These are phyloP conservation scores for Heliangelus exortis DNA, from an alignment of 2,797 vertebrate genomes.

Conservation along the genomic window DNA sequence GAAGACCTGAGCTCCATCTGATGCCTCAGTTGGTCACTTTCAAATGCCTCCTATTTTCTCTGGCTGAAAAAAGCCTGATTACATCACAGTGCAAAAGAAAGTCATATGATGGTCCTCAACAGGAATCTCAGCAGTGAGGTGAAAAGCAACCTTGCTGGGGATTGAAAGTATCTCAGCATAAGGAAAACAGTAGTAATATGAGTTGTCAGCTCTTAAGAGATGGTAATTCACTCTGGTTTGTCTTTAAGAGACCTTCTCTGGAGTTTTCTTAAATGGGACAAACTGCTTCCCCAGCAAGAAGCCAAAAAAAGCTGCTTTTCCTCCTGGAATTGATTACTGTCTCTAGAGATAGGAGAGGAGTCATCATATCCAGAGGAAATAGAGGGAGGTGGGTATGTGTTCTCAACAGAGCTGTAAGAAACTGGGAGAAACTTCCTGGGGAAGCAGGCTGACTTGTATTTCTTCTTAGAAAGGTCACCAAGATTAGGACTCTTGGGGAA, in stretches of 20 bases:
- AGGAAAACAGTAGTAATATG: not conserved
- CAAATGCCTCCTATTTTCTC: not conserved
- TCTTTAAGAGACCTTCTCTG: not conserved
- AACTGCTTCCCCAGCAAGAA: not conserved
- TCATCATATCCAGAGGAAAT: conserved; percentile 33
- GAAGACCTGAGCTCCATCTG: not conserved
- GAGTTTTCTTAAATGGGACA: conserved; percentile 3
- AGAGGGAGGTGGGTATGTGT: conserved; percentile 29
- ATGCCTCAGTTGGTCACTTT: not conserved
- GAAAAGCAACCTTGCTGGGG: not conserved
- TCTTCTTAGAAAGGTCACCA: conserved; percentile 52
- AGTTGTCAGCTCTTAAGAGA: not conserved
- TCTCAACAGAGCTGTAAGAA: conserved; percentile 44
- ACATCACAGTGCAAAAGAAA: not conserved
- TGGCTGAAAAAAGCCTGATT: not conserved
- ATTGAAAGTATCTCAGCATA: not conserved
- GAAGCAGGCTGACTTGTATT: conserved; percentile 32
- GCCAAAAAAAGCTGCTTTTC: not conserved
- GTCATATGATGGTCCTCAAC: not conserved
- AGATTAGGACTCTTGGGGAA: conserved; percentile 41
- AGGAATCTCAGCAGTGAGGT: not conserved
- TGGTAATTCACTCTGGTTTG: not conserved
- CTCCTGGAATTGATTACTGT: conserved; percentile 5
- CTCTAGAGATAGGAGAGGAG: not conserved
- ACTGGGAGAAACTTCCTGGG: conserved; percentile 30